These are phyloP conservation scores for Ctenoplectra terminalis DNA, from an alignment of 1,140 invertebrate species.

Conservation along the genomic window DNA sequence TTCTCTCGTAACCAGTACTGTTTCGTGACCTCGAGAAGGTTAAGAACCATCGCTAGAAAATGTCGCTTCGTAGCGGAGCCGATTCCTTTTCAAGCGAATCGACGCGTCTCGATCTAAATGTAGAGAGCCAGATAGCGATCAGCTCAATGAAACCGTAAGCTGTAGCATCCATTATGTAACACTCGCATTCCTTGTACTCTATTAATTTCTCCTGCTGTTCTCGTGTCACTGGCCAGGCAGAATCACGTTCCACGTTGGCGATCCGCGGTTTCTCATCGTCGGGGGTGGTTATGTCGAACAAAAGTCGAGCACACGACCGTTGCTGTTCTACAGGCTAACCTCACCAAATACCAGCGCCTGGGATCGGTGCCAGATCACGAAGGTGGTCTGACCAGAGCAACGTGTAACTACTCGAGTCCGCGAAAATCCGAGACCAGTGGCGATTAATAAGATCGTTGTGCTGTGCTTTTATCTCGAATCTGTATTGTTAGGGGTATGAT, in stretches of 20 bases:
- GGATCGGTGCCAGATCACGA: constrained; percentile 35
- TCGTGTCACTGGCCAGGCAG: background rate
- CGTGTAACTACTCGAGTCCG: background rate
- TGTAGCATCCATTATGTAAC: constrained; percentile 23
- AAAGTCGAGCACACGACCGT: constrained; percentile 48
- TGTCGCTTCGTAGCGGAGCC: background rate
- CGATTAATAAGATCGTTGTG: constrained; percentile 4
- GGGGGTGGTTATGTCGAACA: constrained; percentile 49
- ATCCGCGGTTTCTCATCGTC: background rate
- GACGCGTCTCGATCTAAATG: constrained; percentile 33
- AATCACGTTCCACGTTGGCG: background rate
- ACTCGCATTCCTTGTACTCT: constrained; percentile 15
- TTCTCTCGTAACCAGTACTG: too few relatives aligned
- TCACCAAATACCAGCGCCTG: constrained; percentile 36
- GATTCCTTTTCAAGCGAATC: background rate
- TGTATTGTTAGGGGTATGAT: background rate
- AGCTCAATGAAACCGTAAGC: constrained; percentile 38
- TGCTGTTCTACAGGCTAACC: constrained; percentile 25
- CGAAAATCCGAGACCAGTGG: constrained; percentile 22
- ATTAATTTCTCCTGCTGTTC: constrained; percentile 21
- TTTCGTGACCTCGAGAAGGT: too few relatives aligned
- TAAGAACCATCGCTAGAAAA: too few relatives aligned
- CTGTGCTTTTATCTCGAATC: background rate
- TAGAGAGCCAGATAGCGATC: constrained; percentile 19
- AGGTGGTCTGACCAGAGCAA: constrained; percentile 39